Conservation (phyloP, 2,797 vertebrate genomes). For the Linurgus olivaceus region DNA sequence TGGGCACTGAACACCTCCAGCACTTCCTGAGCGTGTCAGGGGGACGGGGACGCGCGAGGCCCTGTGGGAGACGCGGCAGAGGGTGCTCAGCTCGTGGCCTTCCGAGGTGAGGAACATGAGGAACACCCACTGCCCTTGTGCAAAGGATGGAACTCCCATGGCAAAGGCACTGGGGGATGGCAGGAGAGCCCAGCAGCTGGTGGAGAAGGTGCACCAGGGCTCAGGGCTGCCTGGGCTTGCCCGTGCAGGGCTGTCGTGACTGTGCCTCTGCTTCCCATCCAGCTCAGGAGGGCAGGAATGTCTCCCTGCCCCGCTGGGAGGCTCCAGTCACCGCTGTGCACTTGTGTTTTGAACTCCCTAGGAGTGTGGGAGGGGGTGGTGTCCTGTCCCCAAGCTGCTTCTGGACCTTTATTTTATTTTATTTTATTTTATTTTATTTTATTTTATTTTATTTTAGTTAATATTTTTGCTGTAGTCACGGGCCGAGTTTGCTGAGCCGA, state of each 20-base stretch:
- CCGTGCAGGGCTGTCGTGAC: background rate
- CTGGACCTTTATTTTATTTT: background rate
- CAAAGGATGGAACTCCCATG: background rate
- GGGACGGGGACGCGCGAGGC: background rate
- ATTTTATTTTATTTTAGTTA: background rate
- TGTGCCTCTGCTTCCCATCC: background rate
- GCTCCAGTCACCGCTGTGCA: background rate
- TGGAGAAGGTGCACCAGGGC: accelerated
- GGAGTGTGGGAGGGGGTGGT: background rate
- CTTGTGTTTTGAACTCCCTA: background rate
- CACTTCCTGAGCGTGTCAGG: background rate
- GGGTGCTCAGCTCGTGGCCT: background rate
- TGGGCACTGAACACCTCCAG: background rate
- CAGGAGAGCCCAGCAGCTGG: background rate
- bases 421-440: background rate
- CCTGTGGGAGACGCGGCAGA: accelerated
- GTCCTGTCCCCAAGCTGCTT: background rate
- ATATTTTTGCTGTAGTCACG: background rate
- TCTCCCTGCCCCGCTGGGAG: background rate
- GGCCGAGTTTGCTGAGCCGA: background rate
- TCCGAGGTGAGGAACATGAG: accelerated
- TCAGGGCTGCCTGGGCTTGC: background rate
- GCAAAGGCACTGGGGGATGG: background rate
- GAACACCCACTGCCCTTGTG: accelerated
- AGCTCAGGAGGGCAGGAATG: background rate